phyloP scores from a whole-genome alignment of 2,797 vertebrate genomes.

The Notolepis coatsorum region DNA sequence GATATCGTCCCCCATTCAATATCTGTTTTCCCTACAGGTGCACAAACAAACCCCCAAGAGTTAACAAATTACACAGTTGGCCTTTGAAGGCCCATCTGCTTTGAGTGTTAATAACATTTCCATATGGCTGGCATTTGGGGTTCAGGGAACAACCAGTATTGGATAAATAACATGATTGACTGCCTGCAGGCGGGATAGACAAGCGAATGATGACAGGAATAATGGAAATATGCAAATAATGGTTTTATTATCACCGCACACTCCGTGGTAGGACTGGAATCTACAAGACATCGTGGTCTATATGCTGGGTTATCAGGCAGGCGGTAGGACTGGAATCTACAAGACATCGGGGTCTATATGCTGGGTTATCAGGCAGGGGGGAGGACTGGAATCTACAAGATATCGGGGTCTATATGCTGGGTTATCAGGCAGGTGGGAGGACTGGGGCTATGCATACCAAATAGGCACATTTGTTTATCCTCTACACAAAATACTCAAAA shows the following conservation, averaged over 20 bases:
- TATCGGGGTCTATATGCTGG: constrained; percentile 21
- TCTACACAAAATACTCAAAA: constrained; percentile 5
- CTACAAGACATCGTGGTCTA: background rate
- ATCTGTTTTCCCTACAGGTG: constrained; percentile 17
- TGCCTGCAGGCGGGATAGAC: constrained; percentile 39
- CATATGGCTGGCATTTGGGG: constrained; percentile 67
- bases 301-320: constrained; percentile 18
- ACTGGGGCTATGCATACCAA: too few species aligned
- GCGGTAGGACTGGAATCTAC: constrained; percentile 24
- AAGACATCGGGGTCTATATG: constrained; percentile 23
- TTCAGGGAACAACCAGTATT: constrained; percentile 52
- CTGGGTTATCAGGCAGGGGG: constrained; percentile 21
- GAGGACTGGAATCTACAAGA: constrained; percentile 24
- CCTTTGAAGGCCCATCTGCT: constrained; percentile 68
- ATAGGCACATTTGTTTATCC: background rate
- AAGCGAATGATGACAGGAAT: constrained; percentile 41
- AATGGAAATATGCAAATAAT: constrained; percentile 61
- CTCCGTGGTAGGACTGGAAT: constrained; percentile 21
- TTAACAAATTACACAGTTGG: constrained; percentile 68
- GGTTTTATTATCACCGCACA: constrained; percentile 37
- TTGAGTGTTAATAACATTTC: constrained; percentile 68
- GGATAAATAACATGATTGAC: constrained; percentile 62
- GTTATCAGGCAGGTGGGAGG: constrained; percentile 22
- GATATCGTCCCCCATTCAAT: constrained; percentile 33
- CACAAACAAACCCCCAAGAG: constrained; percentile 33